phyloP scores from a whole-genome alignment of 2,888 invertebrate species.

The Pyralis farinalis region DNA sequence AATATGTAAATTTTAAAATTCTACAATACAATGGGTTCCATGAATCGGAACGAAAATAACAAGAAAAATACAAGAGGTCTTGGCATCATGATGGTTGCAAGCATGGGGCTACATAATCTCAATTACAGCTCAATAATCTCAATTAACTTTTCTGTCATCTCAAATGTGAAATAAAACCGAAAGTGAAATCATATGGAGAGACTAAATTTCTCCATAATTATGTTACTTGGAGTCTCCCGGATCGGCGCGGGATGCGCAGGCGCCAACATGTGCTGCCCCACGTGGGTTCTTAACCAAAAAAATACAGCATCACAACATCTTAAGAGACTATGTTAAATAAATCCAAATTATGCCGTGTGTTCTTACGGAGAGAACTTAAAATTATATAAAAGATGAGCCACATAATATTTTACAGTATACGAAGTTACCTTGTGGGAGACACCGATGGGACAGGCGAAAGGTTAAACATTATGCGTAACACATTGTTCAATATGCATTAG shows the following conservation, averaged over 20 bases:
- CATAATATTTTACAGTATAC: constrained; percentile 8
- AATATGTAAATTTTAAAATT: too few relatives aligned
- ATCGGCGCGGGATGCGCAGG: constrained; percentile 58
- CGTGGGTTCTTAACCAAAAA: constrained; percentile 63
- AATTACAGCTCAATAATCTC: too few relatives aligned
- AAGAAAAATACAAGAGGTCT: too few relatives aligned
- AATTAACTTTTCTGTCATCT: too few relatives aligned
- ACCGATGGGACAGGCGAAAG: constrained; percentile 62
- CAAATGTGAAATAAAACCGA: constrained; percentile 4
- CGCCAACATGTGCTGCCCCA: constrained; percentile 70
- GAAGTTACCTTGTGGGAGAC: constrained; percentile 74
- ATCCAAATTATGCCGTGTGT: too few relatives aligned
- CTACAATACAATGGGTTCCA: too few relatives aligned
- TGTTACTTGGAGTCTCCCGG: constrained; percentile 62
- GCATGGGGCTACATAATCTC: too few relatives aligned
- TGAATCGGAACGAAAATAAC: too few relatives aligned
- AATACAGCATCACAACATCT: constrained; percentile 17
- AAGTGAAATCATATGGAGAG: constrained; percentile 4
- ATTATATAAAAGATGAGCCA: too few relatives aligned
- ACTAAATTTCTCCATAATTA: constrained; percentile 38
- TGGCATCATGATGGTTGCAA: too few relatives aligned
- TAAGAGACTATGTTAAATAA: constrained; percentile 3
- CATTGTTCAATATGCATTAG: constrained; percentile 55
- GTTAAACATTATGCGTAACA: constrained; percentile 70
- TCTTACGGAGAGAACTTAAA: too few relatives aligned